Conservation (phyloP, 2,797 vertebrate species). For the Cottoperca gobio region DNA sequence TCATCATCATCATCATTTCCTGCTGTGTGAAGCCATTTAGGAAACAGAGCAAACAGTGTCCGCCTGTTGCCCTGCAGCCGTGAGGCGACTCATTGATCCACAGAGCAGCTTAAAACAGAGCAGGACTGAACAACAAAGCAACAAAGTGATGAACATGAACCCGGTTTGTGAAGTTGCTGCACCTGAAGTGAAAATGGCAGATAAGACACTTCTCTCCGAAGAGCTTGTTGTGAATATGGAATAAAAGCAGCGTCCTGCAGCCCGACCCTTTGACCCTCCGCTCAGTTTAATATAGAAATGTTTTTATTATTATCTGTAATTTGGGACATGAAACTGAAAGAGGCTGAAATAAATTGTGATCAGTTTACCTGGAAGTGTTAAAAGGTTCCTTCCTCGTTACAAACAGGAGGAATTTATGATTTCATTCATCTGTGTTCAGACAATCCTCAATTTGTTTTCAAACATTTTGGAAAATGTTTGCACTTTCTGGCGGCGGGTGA, state of each 20-base stretch:
- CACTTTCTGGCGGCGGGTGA: too few species aligned
- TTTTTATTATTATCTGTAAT: background rate
- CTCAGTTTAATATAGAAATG: conserved; percentile 13
- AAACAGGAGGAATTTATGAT: background rate
- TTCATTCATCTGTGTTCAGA: too few species aligned
- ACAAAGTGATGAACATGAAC: conserved; percentile 24
- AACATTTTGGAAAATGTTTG: background rate
- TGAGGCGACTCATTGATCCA: conserved; percentile 36
- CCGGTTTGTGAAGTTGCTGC: conserved; percentile 24
- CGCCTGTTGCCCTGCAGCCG: conserved; percentile 27
- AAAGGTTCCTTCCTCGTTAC: conserved; percentile 34
- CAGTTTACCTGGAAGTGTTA: conserved; percentile 46
- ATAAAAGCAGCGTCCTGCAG: conserved; percentile 56
- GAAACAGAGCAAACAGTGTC: conserved; percentile 41
- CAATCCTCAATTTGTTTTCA: background rate
- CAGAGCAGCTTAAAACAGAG: conserved; percentile 45
- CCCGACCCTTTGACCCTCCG: conserved; percentile 15
- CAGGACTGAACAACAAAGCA: conserved; percentile 1
- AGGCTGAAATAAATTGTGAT: conserved; percentile 24
- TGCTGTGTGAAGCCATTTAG: conserved; percentile 26
- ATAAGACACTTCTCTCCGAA: conserved; percentile 65
- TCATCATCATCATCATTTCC: too few species aligned
- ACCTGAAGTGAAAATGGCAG: conserved; percentile 58
- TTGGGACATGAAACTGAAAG: conserved; percentile 6
- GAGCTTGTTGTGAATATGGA: conserved; percentile 36